Conservation (phyloP, 1,140 invertebrate genomes). For the Acyrthosiphon pisum region DNA sequence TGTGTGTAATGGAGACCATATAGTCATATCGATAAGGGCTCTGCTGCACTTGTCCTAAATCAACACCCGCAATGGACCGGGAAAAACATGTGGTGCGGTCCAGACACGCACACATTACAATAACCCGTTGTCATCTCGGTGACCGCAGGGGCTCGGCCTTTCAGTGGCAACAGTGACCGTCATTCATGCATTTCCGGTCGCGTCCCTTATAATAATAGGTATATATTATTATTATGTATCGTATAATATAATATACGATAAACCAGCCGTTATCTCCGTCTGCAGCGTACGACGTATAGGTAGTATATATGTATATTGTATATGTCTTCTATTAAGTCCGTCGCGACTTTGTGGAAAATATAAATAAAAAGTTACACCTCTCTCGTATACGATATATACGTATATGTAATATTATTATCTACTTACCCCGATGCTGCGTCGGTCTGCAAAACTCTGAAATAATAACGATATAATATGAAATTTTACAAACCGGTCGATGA, state of each 20-base stretch:
- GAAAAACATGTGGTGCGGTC: slow-evolving; percentile 33
- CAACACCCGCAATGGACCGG: slow-evolving; percentile 43
- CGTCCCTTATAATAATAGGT: background rate
- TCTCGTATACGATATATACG: background rate
- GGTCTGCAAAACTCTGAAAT: background rate
- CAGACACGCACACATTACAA: slow-evolving; percentile 38
- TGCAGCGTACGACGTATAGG: background rate
- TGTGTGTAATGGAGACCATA: slow-evolving; percentile 30
- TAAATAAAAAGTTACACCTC: background rate
- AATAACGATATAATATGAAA: background rate
- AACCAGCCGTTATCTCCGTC: background rate
- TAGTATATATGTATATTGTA: background rate
- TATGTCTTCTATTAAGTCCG: background rate
- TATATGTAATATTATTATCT: background rate
- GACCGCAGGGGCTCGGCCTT: slow-evolving; percentile 47
- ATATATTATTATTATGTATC: background rate
- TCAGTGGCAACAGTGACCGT: slow-evolving; percentile 32
- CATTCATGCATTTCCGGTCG: slow-evolving; percentile 51
- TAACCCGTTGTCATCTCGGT: slow-evolving; percentile 49
- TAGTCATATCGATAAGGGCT: slow-evolving; percentile 41
- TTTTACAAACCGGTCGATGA: slow-evolving; percentile 32
- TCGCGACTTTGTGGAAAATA: slow-evolving; percentile 15
- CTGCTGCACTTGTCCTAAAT: slow-evolving; percentile 40
- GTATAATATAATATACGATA: background rate
- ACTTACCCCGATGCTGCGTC: background rate